Evolutionary conservation across 2,888 invertebrate genomes (phyloP), one percentile per base, ranked within the genome.

Genomic region (Eurois occulta): DNA sequence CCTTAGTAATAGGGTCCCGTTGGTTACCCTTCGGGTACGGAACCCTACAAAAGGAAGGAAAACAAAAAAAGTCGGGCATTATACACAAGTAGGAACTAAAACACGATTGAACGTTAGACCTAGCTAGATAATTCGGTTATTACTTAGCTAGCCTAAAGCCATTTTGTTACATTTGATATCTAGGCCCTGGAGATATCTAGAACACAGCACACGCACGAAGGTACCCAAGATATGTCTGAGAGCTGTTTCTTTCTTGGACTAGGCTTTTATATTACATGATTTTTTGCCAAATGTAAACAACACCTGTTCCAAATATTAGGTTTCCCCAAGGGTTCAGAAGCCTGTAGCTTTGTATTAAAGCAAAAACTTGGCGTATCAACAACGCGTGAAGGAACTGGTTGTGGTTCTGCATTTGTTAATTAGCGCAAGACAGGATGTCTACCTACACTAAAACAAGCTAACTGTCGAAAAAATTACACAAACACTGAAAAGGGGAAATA

Each of bases 341-440:
- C 67, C 41, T 55, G n/a, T 43, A 58, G 18, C 28, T 67, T 32
- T 58, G 46, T 11, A 84, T 67, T 38, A 64, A 73, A 28, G n/a
- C 72, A 62, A 35, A 66, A 69, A 58, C 43, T 64, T 66, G 48
- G 16, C 67, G 48, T 60, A 75, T 71, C 60, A 75, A 67, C 73
- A 67, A 71, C 70, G 75, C 67, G 46, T 71, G 28, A 78, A 86
- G 72, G 28, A 84, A 83, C 84, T 64, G 70, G 83, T 86, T 86
- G 55, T 65, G 32, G 78, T 86, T 81, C 52, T 60, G 32, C 64
- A 46, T 71, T 73, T 83, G 72, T 21, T 83, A 86, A 83, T 78
- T 64, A 84, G 75, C 35, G 75, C 84, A 84, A 46, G 64, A 75
- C 75, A 62, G n/a, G n/a, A n/a, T n/a, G n/a, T n/a, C n/a, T 69